phyloP scores from a whole-genome alignment of 2,797 vertebrate species.

The Macroramphosus scolopax region DNA sequence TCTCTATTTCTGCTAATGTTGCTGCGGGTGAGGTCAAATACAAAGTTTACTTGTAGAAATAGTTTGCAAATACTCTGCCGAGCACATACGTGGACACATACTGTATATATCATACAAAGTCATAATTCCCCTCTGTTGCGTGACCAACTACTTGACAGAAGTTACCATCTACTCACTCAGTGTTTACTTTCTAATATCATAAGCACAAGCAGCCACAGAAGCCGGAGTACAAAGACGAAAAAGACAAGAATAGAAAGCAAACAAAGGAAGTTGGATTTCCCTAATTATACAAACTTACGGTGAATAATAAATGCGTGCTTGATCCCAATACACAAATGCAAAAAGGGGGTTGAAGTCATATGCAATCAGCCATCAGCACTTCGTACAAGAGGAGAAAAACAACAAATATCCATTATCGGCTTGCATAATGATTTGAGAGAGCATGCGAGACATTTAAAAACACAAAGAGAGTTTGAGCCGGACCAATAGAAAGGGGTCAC shows the following conservation, averaged over 20 bases:
- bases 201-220: slow-evolving; percentile 40
- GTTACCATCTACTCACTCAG: too few relatives aligned
- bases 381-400: slow-evolving; percentile 5
- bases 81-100: too few relatives aligned
- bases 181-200: too few relatives aligned
- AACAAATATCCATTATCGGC: slow-evolving; percentile 10
- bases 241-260: slow-evolving; percentile 41
- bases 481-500: slow-evolving; percentile 19
- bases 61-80: too few relatives aligned
- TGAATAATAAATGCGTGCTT: slow-evolving; percentile 19
- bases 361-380: not conserved
- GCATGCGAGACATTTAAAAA: slow-evolving; percentile 5
- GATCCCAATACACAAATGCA: slow-evolving; percentile 12
- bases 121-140: too few relatives aligned
- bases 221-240: slow-evolving; percentile 18
- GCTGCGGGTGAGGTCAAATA: too few relatives aligned
- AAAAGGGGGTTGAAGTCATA: slow-evolving; percentile 3
- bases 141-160: too few relatives aligned
- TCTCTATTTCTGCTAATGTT: too few relatives aligned
- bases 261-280: slow-evolving; percentile 27
- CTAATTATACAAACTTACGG: slow-evolving; percentile 42
- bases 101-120: too few relatives aligned
- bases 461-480: too few relatives aligned
- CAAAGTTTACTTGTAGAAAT: too few relatives aligned
- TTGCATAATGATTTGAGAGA: slow-evolving; percentile 27